phyloP scores from a whole-genome alignment of 2,113 vertebrate species.

The Solea solea region DNA sequence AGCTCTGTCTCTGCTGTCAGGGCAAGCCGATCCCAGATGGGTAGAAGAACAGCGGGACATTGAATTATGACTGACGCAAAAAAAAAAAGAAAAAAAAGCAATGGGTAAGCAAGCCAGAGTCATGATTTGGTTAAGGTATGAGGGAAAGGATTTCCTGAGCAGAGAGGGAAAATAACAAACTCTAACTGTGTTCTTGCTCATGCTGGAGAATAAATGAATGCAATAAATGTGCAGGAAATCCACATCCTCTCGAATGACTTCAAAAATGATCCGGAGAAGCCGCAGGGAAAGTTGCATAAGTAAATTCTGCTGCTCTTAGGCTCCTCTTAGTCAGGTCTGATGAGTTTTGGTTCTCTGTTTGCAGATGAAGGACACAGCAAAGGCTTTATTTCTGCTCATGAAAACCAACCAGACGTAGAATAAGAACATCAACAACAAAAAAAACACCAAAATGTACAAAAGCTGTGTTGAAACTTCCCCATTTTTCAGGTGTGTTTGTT shows the following conservation, averaged over 20 bases:
- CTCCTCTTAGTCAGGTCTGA: too few species aligned
- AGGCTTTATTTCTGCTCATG: too few species aligned
- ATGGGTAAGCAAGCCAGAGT: constrained; percentile 64
- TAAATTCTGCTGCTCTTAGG: too few species aligned
- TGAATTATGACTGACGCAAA: constrained; percentile 71
- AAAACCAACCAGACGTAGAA: too few species aligned
- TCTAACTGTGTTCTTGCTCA: background rate
- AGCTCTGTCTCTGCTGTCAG: constrained; percentile 26
- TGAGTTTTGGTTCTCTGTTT: too few species aligned
- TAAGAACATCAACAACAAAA: too few species aligned
- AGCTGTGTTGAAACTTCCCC: constrained; percentile 3
- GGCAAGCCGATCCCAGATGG: constrained; percentile 62
- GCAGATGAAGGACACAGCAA: too few species aligned
- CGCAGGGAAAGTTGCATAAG: too few species aligned
- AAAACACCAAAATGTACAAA: background rate
- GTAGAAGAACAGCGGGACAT: constrained; percentile 42
- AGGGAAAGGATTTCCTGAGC: constrained; percentile 17
- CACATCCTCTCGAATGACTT: too few species aligned
- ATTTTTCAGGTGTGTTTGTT: constrained; percentile 21
- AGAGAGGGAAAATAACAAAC: constrained; percentile 1
- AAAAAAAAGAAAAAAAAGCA: constrained; percentile 36
- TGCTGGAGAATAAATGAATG: constrained; percentile 15
- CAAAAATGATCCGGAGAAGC: too few species aligned
- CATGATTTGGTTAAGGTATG: constrained; percentile 48
- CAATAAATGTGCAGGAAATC: too few species aligned